phyloP scores from a whole-genome alignment of 2,113 vertebrate species.

The Jacana jacana region DNA sequence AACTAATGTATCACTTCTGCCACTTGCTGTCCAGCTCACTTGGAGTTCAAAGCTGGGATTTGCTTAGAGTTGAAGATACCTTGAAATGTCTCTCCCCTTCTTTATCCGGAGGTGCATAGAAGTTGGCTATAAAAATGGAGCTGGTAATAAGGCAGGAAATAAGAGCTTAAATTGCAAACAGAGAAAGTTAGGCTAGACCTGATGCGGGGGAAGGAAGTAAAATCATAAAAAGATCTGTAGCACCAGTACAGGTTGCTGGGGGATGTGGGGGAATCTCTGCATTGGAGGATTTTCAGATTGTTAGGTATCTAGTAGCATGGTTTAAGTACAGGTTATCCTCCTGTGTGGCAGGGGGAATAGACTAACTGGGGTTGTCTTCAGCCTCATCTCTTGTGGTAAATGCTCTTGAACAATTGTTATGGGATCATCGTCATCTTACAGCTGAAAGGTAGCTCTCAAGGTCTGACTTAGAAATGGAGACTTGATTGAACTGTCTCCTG shows the following conservation, averaged over 20 bases:
- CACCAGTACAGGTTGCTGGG: background rate
- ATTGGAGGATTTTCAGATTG: background rate
- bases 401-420: background rate
- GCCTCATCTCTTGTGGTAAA: background rate
- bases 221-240: background rate
- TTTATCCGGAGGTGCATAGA: background rate
- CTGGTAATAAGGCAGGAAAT: background rate
- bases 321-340: background rate
- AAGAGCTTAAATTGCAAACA: background rate
- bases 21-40: background rate
- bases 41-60: background rate
- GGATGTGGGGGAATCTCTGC: background rate
- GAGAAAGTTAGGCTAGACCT: background rate
- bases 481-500: background rate
- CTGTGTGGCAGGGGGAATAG: background rate
- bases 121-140: background rate
- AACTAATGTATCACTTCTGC: background rate
- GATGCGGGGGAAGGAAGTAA: background rate
- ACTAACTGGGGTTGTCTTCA: background rate
- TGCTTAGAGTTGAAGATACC: background rate
- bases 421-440: background rate
- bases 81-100: background rate
- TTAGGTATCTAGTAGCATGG: background rate
- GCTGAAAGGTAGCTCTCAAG: background rate
- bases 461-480: background rate